These are phyloP conservation scores for Sparidentex hasta DNA, from an alignment of 2,797 vertebrate genomes.

Conservation along the genomic window DNA sequence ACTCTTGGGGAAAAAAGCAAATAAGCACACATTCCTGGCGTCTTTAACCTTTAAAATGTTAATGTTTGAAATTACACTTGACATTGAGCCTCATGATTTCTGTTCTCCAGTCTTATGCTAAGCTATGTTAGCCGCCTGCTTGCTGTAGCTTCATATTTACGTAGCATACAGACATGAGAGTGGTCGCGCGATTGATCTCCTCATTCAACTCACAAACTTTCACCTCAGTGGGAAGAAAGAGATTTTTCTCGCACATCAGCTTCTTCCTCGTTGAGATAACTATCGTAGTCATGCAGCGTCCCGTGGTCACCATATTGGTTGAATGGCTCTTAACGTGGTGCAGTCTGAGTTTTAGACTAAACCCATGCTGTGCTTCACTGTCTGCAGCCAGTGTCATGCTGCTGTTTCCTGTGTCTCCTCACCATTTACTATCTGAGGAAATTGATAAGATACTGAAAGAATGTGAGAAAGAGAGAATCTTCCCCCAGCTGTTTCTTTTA, in stretches of 20 bases:
- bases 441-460: slow-evolving; percentile 73
- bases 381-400: slow-evolving; percentile 1
- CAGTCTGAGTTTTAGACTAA: slow-evolving; percentile 23
- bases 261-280: not conserved
- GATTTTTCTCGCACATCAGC: no score
- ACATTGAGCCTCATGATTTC: not conserved
- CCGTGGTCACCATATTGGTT: not conserved
- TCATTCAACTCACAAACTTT: not conserved
- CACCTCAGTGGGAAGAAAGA: no score
- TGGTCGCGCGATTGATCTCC: not conserved
- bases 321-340: slow-evolving; percentile 4
- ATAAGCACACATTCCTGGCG: not conserved
- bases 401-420: slow-evolving; percentile 28
- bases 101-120: not conserved
- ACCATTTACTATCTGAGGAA: slow-evolving; percentile 47
- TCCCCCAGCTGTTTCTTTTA: slow-evolving; percentile 71
- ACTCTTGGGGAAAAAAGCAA: not conserved
- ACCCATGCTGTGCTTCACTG: slow-evolving; percentile 17
- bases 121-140: not conserved
- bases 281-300: not conserved
- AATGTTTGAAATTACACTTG: not conserved
- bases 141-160: not conserved
- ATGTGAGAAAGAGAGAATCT: slow-evolving; percentile 59
- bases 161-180: not conserved
- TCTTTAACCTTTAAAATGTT: no score